phyloP scores from a whole-genome alignment of 2,113 vertebrate genomes.

The Pluvialis apricaria region DNA sequence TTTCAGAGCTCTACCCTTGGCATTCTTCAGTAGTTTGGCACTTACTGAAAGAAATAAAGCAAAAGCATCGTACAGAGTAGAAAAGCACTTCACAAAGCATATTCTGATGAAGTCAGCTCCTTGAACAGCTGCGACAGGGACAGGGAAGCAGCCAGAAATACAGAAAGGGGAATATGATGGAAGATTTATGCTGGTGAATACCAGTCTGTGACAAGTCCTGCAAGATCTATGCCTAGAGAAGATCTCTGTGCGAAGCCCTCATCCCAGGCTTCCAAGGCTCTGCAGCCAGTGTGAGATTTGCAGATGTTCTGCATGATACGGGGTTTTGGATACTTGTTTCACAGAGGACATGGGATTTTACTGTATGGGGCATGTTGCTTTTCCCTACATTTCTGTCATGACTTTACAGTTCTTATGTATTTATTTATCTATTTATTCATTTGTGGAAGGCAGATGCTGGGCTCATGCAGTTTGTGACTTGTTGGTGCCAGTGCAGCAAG shows the following conservation, averaged over 20 bases:
- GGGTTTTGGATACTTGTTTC: neutral
- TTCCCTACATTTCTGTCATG: neutral
- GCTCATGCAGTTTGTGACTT: neutral
- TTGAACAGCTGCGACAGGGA: conserved; percentile 9
- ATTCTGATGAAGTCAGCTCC: conserved; percentile 49
- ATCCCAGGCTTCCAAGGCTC: neutral
- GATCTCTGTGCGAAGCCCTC: neutral
- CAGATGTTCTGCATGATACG: neutral
- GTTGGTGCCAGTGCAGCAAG: neutral
- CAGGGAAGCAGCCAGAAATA: neutral
- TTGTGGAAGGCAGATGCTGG: neutral
- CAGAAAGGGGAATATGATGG: neutral
- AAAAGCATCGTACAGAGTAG: conserved; percentile 9
- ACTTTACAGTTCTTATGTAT: neutral
- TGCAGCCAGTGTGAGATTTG: neutral
- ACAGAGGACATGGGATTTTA: too few species aligned
- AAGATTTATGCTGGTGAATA: neutral
- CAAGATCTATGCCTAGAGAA: neutral
- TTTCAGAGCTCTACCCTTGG: conserved; percentile 33
- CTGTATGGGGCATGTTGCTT: neutral
- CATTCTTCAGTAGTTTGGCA: conserved; percentile 39
- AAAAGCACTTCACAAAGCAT: conserved; percentile 22
- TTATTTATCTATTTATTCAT: neutral
- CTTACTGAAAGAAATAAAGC: conserved; percentile 20
- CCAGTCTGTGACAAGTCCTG: neutral